These are phyloP conservation scores for Lepilemur ruficaudatus DNA, from an alignment of 2,797 vertebrate species.

Conservation along the genomic window DNA sequence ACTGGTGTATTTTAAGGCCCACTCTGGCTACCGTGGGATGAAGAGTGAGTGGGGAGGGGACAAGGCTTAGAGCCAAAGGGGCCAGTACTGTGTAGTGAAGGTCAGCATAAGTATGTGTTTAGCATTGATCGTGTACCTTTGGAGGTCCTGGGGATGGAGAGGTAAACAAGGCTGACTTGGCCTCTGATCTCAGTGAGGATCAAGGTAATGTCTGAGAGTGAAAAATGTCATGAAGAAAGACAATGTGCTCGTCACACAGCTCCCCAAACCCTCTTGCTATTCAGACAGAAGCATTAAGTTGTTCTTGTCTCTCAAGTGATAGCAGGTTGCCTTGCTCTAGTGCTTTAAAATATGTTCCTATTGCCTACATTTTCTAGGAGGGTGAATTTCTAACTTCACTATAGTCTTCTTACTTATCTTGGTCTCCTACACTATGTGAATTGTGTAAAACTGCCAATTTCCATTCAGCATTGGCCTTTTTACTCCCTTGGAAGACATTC, in stretches of 20 bases:
- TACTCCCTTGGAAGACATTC: not conserved
- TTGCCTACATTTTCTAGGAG: not conserved
- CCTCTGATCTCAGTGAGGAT: not conserved
- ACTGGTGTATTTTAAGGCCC: not conserved
- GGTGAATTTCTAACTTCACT: not conserved
- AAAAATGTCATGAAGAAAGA: not conserved
- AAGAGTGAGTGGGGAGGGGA: not conserved
- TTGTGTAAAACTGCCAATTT: not conserved
- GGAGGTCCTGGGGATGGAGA: not conserved
- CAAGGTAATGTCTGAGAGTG: not conserved
- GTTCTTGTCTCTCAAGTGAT: not conserved
- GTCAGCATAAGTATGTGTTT: not conserved
- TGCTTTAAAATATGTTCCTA: not conserved
- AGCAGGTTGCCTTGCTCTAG: not conserved
- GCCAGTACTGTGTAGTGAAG: not conserved
- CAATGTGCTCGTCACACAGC: not conserved
- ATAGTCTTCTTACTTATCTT: too few relatives aligned
- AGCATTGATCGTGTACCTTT: not conserved
- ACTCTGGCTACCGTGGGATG: not conserved
- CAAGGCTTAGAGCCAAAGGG: not conserved
- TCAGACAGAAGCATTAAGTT: not conserved
- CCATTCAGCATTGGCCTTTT: not conserved
- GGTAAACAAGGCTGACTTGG: not conserved
- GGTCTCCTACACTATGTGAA: not conserved
- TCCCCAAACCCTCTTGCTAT: not conserved